phyloP scores from a whole-genome alignment of 2,888 invertebrate genomes.

The Melieria picta region DNA sequence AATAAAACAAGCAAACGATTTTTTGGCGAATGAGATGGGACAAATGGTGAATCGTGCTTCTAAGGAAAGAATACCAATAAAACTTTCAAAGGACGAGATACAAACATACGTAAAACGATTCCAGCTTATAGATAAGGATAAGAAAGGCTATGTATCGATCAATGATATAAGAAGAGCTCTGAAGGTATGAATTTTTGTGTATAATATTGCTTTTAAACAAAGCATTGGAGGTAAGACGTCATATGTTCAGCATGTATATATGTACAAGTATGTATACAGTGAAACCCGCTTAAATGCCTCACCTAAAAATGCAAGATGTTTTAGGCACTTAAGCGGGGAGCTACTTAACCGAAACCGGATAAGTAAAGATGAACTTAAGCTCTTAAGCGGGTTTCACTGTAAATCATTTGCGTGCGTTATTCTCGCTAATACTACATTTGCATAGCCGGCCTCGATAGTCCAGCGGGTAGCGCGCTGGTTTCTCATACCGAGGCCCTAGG shows the following conservation, averaged over 20 bases:
- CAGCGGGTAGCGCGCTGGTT: no score
- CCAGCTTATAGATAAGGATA: constrained; percentile 93
- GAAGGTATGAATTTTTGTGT: constrained; percentile 74
- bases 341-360: no score
- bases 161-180: constrained; percentile 95
- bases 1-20: constrained; percentile 82
- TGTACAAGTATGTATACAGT: not conserved
- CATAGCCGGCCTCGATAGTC: no score
- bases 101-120: constrained; percentile 94
- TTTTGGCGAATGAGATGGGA: constrained; percentile 96
- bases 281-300: no score
- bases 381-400: no score
- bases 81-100: constrained; percentile 93
- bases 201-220: not conserved
- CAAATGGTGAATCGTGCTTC: constrained; percentile 89
- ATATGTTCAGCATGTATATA: constrained; percentile 2
- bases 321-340: no score
- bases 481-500: no score
- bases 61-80: constrained; percentile 88
- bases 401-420: no score
- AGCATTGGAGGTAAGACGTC: not conserved
- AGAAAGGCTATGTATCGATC: constrained; percentile 97
- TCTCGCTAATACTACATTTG: no score
- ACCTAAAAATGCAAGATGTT: no score
- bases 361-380: no score